phyloP scores from a whole-genome alignment of 2,113 vertebrate genomes.

The Esox niger region DNA sequence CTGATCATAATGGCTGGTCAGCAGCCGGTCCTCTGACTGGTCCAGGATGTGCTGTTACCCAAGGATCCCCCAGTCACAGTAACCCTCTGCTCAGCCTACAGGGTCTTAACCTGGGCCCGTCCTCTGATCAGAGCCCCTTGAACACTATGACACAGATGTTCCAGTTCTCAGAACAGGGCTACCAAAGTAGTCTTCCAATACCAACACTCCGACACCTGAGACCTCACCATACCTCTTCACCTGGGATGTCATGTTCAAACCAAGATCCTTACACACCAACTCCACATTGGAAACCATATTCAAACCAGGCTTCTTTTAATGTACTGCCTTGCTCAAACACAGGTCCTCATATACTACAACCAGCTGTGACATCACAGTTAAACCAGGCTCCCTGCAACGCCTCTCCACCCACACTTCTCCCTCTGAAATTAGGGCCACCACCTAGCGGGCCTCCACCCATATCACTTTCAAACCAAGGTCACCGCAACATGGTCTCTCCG shows the following conservation, averaged over 20 bases:
- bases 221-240: conserved; percentile 13
- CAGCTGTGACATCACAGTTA: not conserved
- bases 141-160: not conserved
- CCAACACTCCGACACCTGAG: conserved; percentile 7
- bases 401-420: not conserved
- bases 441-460: conserved; percentile 4
- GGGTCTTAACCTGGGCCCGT: conserved; percentile 27
- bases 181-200: conserved; percentile 21
- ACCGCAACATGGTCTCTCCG: not conserved
- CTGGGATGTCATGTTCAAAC: conserved; percentile 15
- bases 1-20: conserved; percentile 50
- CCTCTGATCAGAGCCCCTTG: conserved; percentile 23
- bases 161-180: not conserved
- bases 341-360: conserved; percentile 5
- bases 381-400: not conserved
- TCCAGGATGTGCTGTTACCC: not conserved
- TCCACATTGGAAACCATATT: not conserved
- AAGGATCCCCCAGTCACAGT: conserved; percentile 6
- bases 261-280: conserved; percentile 3
- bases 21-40: conserved; percentile 8
- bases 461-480: not conserved
- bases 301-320: conserved; percentile 17
- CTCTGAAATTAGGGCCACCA: conserved; percentile 15
- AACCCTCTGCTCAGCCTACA: conserved; percentile 41
- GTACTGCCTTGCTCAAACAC: conserved; percentile 12